These are phyloP conservation scores for Phrynocephalus forsythii DNA, from an alignment of 2,797 vertebrate genomes.

Conservation along the genomic window DNA sequence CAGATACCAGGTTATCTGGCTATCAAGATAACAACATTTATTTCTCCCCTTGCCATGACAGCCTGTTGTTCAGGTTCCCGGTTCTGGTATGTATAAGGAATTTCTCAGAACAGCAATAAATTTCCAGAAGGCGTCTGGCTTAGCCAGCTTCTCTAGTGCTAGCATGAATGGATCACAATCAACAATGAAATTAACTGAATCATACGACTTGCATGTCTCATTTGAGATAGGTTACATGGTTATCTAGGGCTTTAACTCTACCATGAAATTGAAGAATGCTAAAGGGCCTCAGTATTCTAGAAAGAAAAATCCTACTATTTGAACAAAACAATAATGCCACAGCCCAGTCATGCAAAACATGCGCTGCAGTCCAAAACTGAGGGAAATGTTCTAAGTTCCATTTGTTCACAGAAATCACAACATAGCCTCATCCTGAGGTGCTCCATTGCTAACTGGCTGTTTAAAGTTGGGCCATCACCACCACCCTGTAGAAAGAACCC, in stretches of 20 bases:
- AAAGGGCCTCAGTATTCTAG: slow-evolving; percentile 6
- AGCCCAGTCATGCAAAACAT: background rate
- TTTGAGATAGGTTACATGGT: background rate
- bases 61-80: slow-evolving; percentile 82
- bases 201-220: slow-evolving; percentile 53
- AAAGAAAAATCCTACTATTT: background rate
- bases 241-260: slow-evolving; percentile 10
- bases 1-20: slow-evolving; percentile 91
- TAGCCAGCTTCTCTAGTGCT: slow-evolving; percentile 71
- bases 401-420: background rate
- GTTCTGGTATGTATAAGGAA: slow-evolving; percentile 84
- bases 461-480: too few species aligned
- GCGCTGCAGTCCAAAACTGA: background rate
- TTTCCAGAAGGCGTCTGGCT: slow-evolving; percentile 74
- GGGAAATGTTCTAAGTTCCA: background rate
- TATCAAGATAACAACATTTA: slow-evolving; percentile 90
- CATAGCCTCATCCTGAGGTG: background rate
- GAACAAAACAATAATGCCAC: background rate
- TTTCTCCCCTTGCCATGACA: slow-evolving; percentile 77
- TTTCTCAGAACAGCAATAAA: slow-evolving; percentile 90
- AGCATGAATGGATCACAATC: slow-evolving; percentile 64
- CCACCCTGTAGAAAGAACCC: too few species aligned
- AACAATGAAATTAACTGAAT: slow-evolving; percentile 58
- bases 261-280: slow-evolving; percentile 10
- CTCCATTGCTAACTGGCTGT: slow-evolving; percentile 3